Evolutionary conservation across 2,797 vertebrate genomes (phyloP).

Genomic region (Neoniphon sammara): DNA sequence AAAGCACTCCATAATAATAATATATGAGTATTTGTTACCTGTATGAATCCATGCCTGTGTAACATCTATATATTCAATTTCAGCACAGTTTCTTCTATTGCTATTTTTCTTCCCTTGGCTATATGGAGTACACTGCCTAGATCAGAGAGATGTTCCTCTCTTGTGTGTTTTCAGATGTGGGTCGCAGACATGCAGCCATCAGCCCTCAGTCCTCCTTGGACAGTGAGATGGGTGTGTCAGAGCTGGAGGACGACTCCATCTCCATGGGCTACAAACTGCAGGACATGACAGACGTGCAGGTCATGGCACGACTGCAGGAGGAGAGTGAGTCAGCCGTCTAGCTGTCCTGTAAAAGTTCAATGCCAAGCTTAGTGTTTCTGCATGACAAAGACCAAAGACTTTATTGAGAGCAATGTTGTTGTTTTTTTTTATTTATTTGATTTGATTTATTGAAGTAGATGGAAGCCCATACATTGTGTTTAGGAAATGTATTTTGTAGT

Average conservation of each 20-base stretch:
- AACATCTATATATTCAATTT: not conserved
- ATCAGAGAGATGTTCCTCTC: slow-evolving; percentile 1
- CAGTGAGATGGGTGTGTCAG: slow-evolving; percentile 92
- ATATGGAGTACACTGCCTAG: not conserved
- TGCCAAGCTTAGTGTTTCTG: too few species aligned
- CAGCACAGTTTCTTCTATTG: not conserved
- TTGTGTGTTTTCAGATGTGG: slow-evolving; percentile 78
- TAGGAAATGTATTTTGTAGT: not conserved
- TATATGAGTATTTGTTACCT: not conserved
- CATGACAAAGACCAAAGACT: too few species aligned
- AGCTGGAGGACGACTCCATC: slow-evolving; percentile 93
- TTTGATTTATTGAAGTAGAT: too few species aligned
- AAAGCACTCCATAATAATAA: not conserved
- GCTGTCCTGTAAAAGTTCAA: not conserved
- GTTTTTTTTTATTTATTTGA: too few species aligned
- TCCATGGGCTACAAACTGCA: slow-evolving; percentile 99
- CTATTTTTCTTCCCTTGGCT: not conserved
- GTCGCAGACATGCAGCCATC: slow-evolving; percentile 86
- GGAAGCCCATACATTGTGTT: too few species aligned
- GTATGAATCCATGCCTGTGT: not conserved
- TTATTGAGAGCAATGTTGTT: too few species aligned
- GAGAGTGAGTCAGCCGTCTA: slow-evolving; percentile 89
- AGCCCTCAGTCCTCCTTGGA: slow-evolving; percentile 96
- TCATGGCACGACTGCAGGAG: slow-evolving; percentile 99
- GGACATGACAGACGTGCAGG: slow-evolving; percentile 98